phyloP scores from a whole-genome alignment of 2,797 vertebrate genomes.

The Pangasius mekongensis region DNA sequence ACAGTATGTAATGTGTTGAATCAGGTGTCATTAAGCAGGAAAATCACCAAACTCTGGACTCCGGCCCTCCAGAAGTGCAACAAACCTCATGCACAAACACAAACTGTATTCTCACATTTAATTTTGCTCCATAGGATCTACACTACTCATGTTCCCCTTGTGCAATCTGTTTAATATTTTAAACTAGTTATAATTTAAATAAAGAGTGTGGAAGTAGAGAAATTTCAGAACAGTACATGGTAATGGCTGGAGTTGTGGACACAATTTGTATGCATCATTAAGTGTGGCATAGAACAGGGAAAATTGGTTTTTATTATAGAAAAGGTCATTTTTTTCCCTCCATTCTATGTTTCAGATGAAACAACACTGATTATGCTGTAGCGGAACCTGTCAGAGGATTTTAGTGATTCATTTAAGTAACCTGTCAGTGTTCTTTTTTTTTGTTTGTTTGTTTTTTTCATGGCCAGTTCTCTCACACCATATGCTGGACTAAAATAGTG shows the following conservation, averaged over 20 bases:
- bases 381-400: not conserved
- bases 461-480: not conserved
- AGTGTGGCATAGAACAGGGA: not conserved
- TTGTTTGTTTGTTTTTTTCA: not conserved
- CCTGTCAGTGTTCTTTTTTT: not conserved
- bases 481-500: not conserved
- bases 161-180: not conserved
- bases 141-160: not conserved
- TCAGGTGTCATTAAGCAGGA: not conserved
- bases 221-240: not conserved
- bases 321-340: not conserved
- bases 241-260: not conserved
- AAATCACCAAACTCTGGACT: not conserved
- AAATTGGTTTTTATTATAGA: not conserved
- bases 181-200: not conserved
- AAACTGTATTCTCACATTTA: not conserved
- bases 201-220: not conserved
- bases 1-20: not conserved
- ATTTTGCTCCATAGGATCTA: not conserved
- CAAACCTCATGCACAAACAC: not conserved
- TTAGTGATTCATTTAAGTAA: not conserved
- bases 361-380: not conserved
- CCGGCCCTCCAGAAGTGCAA: not conserved
- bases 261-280: not conserved
- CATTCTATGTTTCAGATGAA: not conserved